phyloP scores from a whole-genome alignment of 2,888 invertebrate genomes.

The Harmothoe impar region DNA sequence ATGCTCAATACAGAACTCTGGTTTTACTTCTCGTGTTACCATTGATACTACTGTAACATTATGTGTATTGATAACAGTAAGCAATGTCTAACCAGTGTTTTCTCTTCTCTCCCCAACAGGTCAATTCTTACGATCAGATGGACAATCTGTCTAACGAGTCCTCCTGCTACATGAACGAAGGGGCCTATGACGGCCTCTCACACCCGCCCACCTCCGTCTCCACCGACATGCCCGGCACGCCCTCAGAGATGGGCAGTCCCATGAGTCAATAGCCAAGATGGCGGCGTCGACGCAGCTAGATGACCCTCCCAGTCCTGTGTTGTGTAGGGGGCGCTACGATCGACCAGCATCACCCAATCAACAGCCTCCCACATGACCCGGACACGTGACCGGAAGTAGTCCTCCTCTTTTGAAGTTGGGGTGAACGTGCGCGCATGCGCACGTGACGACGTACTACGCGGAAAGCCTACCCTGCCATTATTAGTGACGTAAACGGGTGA shows the following conservation, averaged over 20 bases:
- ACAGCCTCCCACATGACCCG: background rate
- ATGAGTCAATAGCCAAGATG: constrained; percentile 64
- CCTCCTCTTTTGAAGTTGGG: background rate
- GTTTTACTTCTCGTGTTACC: background rate
- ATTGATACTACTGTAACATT: background rate
- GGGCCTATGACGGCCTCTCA: constrained; percentile 13
- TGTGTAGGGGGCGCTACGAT: background rate
- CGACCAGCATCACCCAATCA: constrained; percentile 18
- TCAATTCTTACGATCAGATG: constrained; percentile 59
- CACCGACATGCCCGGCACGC: constrained; percentile 61
- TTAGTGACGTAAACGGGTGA: no score
- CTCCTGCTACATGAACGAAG: constrained; percentile 21
- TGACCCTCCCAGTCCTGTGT: background rate
- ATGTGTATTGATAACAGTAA: background rate
- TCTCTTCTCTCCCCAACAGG: background rate
- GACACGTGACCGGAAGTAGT: background rate
- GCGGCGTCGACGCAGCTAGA: constrained; percentile 31
- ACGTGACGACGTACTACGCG: background rate
- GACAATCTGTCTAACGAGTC: constrained; percentile 32
- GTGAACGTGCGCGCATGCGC: background rate
- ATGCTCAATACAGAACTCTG: background rate
- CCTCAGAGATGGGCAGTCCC: constrained; percentile 63
- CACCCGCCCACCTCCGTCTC: constrained; percentile 62
- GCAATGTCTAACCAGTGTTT: background rate
- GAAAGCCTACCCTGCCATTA: no score